Evolutionary conservation across 2,113 vertebrate genomes (phyloP), one percentile per base, ranked within the genome.

Genomic region (Pseudorhombus dupliciocellatus): DNA sequence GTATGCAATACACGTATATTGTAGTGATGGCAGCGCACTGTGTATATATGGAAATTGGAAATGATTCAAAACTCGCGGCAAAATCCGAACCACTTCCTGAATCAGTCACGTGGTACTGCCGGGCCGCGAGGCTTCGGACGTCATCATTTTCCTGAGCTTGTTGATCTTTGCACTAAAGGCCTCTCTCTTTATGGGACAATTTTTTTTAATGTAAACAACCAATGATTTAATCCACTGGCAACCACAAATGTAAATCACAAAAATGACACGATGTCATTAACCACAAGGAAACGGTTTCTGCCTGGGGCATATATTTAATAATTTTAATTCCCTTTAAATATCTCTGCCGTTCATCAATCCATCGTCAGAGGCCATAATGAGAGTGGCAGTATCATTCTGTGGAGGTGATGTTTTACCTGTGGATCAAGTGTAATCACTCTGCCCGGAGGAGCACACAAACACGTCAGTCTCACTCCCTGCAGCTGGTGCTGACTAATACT

Each of bases 361-460:
- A 24, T 28, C 28, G 54, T 7, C 12, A 34, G 16, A 54, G 34
- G 26, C 62, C 26, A 5, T 55, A 30, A 65, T 21, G n/a, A 26
- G 65, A 18, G 40, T 20, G 15, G 46, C 18, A 28, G 7, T 7
- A 21, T 26, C 2, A 16, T 58, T 70, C 42, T 60, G 37, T 15
- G 6, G 22, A 54, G 53, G 37, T 7, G 48, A 50, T 65, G 21
- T 54, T 57, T 66, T 48, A 16, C 53, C 31, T 60, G 21, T 44
- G 71, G 73, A 82, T 85, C 68, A 78, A 58, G 84, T 88, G 84
- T 93, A 93, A 94, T 95, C 92, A 83, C 87, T 85, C 90, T 92
- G 92, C 90, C 80, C 63, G 16, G 77, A 82, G 94, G 93, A 86
- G 85, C 84, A 85, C 72, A 79, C 66, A 66, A 90, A 91, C 89